phyloP scores from a whole-genome alignment of 2,888 invertebrate genomes.

The Agrotis puta region DNA sequence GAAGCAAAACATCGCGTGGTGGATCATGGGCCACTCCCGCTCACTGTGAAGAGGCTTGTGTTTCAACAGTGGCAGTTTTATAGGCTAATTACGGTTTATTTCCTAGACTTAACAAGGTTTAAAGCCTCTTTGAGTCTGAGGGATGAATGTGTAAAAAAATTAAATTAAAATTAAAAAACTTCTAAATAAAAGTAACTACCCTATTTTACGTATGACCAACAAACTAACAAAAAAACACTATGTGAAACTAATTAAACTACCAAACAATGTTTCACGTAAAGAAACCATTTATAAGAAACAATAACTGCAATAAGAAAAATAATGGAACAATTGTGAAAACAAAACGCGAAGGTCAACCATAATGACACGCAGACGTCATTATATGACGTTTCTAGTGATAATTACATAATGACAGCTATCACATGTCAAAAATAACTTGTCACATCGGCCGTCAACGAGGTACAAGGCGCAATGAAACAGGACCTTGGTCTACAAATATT shows the following conservation, averaged over 20 bases:
- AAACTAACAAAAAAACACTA: conserved; percentile 9
- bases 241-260: conserved; percentile 13
- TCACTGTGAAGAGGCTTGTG: too few species aligned
- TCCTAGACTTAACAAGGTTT: not conserved
- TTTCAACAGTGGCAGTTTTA: too few species aligned
- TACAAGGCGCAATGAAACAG: conserved; percentile 41
- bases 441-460: conserved; percentile 17
- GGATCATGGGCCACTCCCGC: too few species aligned
- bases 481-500: conserved; percentile 47
- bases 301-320: conserved; percentile 52
- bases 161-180: not conserved
- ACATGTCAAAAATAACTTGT: conserved; percentile 53
- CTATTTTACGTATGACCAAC: conserved; percentile 15
- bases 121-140: not conserved
- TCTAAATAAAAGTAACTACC: conserved; percentile 39
- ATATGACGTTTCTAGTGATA: conserved; percentile 49
- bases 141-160: too few species aligned
- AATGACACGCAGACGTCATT: conserved; percentile 45
- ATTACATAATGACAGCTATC: conserved; percentile 53
- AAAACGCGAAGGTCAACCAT: conserved; percentile 47
- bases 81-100: too few species aligned
- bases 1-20: too few species aligned
- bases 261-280: conserved; percentile 28
- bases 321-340: conserved; percentile 47
- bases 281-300: conserved; percentile 51